phyloP scores from a whole-genome alignment of 2,888 invertebrate species.

The Elmis aenea region DNA sequence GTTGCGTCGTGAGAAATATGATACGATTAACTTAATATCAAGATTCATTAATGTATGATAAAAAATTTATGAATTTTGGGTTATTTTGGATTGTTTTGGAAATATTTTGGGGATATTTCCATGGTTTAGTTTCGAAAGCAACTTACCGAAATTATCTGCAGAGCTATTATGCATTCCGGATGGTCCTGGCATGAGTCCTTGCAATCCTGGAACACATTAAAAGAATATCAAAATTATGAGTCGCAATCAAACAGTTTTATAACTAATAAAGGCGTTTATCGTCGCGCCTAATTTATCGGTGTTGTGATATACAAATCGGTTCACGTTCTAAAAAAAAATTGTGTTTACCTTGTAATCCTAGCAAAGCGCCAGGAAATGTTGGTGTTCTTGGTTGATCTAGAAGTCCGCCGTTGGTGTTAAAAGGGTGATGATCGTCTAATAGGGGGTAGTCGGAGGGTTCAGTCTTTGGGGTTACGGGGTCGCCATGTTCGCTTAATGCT shows the following conservation, averaged over 20 bases:
- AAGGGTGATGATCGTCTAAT: constrained; percentile 60
- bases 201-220: constrained; percentile 47
- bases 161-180: constrained; percentile 71
- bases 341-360: constrained; percentile 79
- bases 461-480: constrained; percentile 65
- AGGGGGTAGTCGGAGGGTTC: constrained; percentile 67
- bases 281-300: no score
- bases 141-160: constrained; percentile 71
- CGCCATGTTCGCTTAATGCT: constrained; percentile 66
- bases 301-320: no score
- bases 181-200: constrained; percentile 80
- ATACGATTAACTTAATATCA: no score
- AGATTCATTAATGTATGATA: no score
- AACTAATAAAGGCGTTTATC: constrained; percentile 13
- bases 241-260: constrained; percentile 15
- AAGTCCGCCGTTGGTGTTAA: constrained; percentile 55
- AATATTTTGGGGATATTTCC: no score
- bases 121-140: no score
- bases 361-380: constrained; percentile 72
- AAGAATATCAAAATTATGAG: constrained; percentile 12
- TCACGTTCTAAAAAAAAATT: no score
- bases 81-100: no score
- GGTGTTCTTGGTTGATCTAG: constrained; percentile 64
- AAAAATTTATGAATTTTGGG: no score
- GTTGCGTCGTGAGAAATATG: no score